Base-by-base conservation (phyloP, 1,140 invertebrate species). In the Neodiprion pinetum region DNA sequence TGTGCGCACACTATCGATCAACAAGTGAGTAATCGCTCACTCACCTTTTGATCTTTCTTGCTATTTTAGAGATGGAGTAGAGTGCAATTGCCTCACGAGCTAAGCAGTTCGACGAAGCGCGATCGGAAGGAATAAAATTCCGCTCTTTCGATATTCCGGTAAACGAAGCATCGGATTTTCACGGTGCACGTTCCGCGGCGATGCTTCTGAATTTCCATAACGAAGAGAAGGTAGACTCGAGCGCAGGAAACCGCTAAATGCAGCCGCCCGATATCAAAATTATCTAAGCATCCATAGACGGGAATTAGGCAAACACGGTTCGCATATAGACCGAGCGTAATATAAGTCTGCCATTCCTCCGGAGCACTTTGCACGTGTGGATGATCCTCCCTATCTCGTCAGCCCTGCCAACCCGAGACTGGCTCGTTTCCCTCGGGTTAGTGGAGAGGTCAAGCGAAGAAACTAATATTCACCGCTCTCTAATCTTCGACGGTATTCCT, bases 271-370 rank as follows among this genome's bases (percentile, higher is more conserved):
- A 71, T 71, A 71, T 71, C 70, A 21, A 71, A 71, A 71, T 71
- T 71, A 71, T 71, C 70, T 71, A 71, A 71, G 47, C 47, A 28
- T 49, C 70, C 70, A 71, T 71, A 71, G 70, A 71, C 14, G 14
- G 70, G 47, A 71, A 71, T 71, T 71, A 48, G 70, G 70, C 47
- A 71, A 71, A 71, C 70, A 71, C 70, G 47, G 14, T 49, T 23
- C 47, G 70, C 70, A 71, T 71, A 71, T 71, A 71, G 70, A 71
- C 70, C 12, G 70, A 71, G 70, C 9, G 47, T 71, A 71, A 71
- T 71, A 71, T 71, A 71, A 71, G 70, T 12, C 7, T 71, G 70
- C 9, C 47, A 71, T 71, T 71, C 47, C 17, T 68, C 17, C 14
- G 11, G 47, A 49, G 70, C 70, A 21, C n/a, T n/a, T 71, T 49